phyloP scores from a whole-genome alignment of 2,888 invertebrate genomes.

The Lasiommata megera region DNA sequence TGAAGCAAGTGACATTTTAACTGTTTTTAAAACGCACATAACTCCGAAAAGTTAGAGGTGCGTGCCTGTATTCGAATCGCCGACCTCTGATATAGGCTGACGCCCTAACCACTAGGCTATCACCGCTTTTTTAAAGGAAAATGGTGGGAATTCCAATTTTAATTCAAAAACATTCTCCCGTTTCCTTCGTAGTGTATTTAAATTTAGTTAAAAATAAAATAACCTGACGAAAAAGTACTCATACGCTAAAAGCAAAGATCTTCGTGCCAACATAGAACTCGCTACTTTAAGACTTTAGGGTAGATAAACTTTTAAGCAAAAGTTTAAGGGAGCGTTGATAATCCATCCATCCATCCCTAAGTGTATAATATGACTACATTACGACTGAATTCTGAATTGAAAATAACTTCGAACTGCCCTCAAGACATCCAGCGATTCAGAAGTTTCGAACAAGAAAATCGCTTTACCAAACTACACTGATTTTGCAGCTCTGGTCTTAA shows the following conservation, averaged over 20 bases:
- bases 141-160: no score
- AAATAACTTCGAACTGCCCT: conserved; percentile 21
- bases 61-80: no score
- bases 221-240: background rate
- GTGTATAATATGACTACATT: background rate
- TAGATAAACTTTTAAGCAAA: background rate
- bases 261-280: background rate
- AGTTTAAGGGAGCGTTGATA: background rate
- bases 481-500: background rate
- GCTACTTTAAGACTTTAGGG: background rate
- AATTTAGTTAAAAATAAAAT: no score
- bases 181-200: no score
- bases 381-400: conserved; percentile 15
- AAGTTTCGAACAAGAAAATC: conserved; percentile 51
- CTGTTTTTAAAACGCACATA: no score
- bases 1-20: no score
- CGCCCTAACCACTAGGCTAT: no score
- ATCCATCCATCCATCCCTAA: background rate
- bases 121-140: no score
- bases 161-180: no score
- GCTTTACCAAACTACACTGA: conserved; percentile 40
- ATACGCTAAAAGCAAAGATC: background rate
- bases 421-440: conserved; percentile 23
- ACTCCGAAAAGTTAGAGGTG: no score
- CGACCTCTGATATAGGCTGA: no score